These are phyloP conservation scores for Limnothrissa miodon DNA, from an alignment of 2,113 vertebrate species.

Conservation along the genomic window DNA sequence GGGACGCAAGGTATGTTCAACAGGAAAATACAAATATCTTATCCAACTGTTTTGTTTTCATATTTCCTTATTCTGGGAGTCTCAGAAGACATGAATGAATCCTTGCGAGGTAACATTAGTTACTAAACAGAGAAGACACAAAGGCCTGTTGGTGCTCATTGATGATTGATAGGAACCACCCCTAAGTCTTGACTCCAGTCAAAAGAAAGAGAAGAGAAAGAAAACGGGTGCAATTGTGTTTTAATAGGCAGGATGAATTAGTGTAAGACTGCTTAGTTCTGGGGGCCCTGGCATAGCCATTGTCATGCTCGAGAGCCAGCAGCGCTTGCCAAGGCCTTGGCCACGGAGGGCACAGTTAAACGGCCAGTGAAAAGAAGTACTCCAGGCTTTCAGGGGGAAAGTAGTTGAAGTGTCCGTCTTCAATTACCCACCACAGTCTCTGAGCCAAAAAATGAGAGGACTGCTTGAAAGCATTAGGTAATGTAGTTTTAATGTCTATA, in stretches of 20 bases:
- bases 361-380: slow-evolving; percentile 52
- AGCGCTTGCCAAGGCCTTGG: slow-evolving; percentile 46
- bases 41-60: background rate
- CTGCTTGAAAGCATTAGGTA: slow-evolving; percentile 55
- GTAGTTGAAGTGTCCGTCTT: slow-evolving; percentile 66
- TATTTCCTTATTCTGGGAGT: background rate
- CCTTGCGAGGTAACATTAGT: background rate
- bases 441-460: slow-evolving; percentile 58
- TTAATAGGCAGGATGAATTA: background rate
- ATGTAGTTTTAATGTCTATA: background rate
- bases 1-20: slow-evolving; percentile 84
- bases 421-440: slow-evolving; percentile 69
- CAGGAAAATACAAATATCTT: background rate
- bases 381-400: slow-evolving; percentile 59
- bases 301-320: background rate
- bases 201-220: background rate
- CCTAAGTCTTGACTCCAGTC: background rate
- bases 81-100: background rate
- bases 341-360: slow-evolving; percentile 48
- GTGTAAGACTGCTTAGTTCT: background rate
- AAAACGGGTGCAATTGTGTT: background rate
- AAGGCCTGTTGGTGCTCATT: background rate
- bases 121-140: background rate
- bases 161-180: background rate
- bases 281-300: background rate